These are phyloP conservation scores for Diploscapter pachys DNA, from an alignment of 1,140 invertebrate genomes.

Conservation along the genomic window DNA sequence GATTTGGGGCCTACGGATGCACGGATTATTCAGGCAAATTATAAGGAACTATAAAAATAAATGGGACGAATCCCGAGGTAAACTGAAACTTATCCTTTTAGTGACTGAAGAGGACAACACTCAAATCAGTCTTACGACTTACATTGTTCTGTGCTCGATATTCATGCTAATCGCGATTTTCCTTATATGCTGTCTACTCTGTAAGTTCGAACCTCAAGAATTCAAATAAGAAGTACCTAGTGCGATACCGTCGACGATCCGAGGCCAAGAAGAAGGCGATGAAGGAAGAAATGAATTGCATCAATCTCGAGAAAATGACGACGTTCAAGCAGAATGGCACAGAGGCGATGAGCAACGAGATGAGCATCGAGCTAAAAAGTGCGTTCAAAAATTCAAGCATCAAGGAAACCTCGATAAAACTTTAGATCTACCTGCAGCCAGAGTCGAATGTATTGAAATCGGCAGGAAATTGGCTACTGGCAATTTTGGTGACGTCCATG, in stretches of 20 bases:
- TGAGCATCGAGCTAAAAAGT: slow-evolving; percentile 21
- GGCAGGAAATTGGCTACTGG: slow-evolving; percentile 20
- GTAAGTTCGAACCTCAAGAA: background rate
- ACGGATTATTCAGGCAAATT: slow-evolving; percentile 24
- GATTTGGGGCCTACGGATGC: slow-evolving; percentile 54
- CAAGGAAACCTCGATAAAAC: background rate
- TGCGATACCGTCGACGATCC: background rate
- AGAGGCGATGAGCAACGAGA: slow-evolving; percentile 4
- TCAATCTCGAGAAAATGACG: slow-evolving; percentile 24
- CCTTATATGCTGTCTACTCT: slow-evolving; percentile 5
- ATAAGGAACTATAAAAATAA: slow-evolving; percentile 11
- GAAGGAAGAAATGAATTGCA: slow-evolving; percentile 15
- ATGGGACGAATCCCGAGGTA: too few relatives aligned
- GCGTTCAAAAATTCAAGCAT: background rate
- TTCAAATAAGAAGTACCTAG: slow-evolving; percentile 9
- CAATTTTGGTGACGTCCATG: slow-evolving; percentile 83
- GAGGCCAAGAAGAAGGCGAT: slow-evolving; percentile 12
- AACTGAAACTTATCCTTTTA: slow-evolving; percentile 12
- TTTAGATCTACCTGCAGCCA: slow-evolving; percentile 21
- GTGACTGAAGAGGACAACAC: background rate
- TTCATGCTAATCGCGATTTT: slow-evolving; percentile 8
- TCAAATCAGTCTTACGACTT: background rate
- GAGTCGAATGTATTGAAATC: slow-evolving; percentile 4
- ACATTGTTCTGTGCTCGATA: background rate
- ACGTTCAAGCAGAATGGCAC: background rate